Conservation (phyloP, 92 coral and sea anemone genomes). For the Virgularia gustaviana region DNA sequence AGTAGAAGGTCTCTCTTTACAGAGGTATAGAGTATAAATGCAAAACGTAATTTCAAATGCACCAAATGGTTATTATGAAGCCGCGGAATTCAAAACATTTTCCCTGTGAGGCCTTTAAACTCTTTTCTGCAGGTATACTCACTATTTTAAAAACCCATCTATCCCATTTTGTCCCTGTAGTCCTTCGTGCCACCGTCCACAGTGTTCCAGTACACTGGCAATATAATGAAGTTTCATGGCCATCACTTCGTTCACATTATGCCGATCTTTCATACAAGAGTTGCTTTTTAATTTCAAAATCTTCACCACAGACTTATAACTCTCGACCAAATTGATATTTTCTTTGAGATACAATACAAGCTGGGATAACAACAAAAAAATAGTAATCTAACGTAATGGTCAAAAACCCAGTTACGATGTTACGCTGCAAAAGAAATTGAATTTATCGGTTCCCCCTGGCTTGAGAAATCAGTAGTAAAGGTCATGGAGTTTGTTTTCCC, state of each 20-base stretch:
- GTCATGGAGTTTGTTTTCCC: too few species aligned
- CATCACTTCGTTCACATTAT: constrained; percentile 68
- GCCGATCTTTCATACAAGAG: constrained; percentile 52
- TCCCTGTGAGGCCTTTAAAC: not conserved
- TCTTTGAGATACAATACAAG: constrained; percentile 64
- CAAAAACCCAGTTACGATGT: not conserved
- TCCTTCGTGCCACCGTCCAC: constrained; percentile 79
- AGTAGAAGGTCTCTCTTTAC: not conserved
- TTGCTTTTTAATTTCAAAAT: constrained; percentile 70
- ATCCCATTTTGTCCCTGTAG: constrained; percentile 80
- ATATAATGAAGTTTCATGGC: constrained; percentile 86
- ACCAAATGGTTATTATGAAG: not conserved
- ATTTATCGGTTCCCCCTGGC: too few species aligned
- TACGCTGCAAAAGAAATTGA: too few species aligned
- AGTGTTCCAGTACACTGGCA: constrained; percentile 57
- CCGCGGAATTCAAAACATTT: not conserved
- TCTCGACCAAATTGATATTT: constrained; percentile 66
- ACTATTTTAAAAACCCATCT: constrained; percentile 80
- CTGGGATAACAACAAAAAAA: constrained; percentile 37
- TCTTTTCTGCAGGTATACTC: not conserved
- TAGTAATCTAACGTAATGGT: not conserved
- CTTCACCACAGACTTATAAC: constrained; percentile 70
- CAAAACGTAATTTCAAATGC: too few species aligned
- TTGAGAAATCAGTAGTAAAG: too few species aligned
- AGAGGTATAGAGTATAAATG: not conserved